Percentiles rank a stretch among this genome's conserved stretches.
These are phyloP conservation scores for Harpagoxenus sublaevis DNA, from an alignment of 2,888 invertebrate genomes.

Conservation along the genomic window DNA sequence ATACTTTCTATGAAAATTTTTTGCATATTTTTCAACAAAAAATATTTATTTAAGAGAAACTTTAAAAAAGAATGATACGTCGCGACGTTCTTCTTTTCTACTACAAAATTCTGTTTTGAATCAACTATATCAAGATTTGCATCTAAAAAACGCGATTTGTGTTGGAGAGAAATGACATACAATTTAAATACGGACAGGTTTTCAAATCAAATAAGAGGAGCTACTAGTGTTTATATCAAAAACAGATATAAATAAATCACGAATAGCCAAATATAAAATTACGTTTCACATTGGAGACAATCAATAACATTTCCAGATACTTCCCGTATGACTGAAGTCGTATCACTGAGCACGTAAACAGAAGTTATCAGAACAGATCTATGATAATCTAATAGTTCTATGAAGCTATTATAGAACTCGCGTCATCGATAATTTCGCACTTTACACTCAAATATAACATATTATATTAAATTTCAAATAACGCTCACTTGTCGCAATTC, in stretches of 20 bases:
- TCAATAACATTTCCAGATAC: background rate
- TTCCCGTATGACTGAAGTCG: background rate
- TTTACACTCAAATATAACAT: background rate
- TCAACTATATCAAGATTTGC: background rate
- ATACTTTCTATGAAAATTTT: background rate
- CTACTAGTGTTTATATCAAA: background rate
- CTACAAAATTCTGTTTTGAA: background rate
- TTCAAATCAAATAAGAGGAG: background rate
- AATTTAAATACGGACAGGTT: background rate
- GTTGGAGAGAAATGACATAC: background rate
- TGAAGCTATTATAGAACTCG: background rate
- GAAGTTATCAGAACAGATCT: background rate
- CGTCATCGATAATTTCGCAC: background rate
- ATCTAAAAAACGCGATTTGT: background rate
- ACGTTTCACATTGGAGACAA: background rate
- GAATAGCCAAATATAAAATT: background rate
- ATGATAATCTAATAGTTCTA: background rate
- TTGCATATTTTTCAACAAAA: background rate
- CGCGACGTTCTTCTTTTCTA: background rate
- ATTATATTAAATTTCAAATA: background rate
- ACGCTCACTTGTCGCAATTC: slow-evolving; percentile 49
- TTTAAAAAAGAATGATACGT: background rate
- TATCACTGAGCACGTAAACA: background rate
- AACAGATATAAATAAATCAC: background rate
- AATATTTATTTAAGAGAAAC: background rate